Evolutionary conservation across 1,140 invertebrate species (phyloP), one percentile per base, ranked within the genome.

Genomic region (Psilanteris sp.): DNA sequence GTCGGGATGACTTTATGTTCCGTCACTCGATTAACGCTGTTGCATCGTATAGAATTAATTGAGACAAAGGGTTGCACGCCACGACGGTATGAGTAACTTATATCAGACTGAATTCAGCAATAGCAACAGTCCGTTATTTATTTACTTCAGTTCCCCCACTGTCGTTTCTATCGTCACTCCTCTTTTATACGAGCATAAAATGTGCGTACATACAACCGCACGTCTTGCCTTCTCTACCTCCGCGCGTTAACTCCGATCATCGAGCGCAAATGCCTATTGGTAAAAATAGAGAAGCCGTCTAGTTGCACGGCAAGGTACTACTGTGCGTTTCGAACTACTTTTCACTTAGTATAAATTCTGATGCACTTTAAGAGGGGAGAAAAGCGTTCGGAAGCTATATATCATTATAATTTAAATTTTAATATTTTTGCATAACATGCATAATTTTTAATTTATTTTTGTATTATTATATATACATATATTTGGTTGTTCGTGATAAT

Each of bases 51-150:
- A n/a, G n/a, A n/a, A n/a, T n/a, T n/a, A n/a, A 55, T 55, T 11
- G 13, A 24, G 10, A 54, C 24, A 27, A 54, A 14, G 68, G 67
- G 61, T 48, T 48, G 59, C 66, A 39, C 61, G 57, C 46, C 61
- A 62, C 39, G 37, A 52, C 57, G 37, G 52, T 29, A 20, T 15
- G 67, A 61, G 41, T 48, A 57, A 76, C 72, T 76, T 64, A 64
- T 57, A 57, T 26, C 62, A 39, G 70, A 88, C 87, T 88, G 83
- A 83, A 82, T 77, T 74, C 77, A 66, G 70, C 70, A 81, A 68
- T 67, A 76, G 72, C 61, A 78, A 80, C 83, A 78, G 77, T 75
- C 81, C 72, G 81, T 83, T 87, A 87, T 86, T 88, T 88, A 88
- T 88, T 88, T 87, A 87, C 85, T 77, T 78, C 59, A 39, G 46